Evolutionary conservation across 2,113 vertebrate species (phyloP), one percentile per base, ranked within the genome.

Genomic region (Pachyramphus minor): DNA sequence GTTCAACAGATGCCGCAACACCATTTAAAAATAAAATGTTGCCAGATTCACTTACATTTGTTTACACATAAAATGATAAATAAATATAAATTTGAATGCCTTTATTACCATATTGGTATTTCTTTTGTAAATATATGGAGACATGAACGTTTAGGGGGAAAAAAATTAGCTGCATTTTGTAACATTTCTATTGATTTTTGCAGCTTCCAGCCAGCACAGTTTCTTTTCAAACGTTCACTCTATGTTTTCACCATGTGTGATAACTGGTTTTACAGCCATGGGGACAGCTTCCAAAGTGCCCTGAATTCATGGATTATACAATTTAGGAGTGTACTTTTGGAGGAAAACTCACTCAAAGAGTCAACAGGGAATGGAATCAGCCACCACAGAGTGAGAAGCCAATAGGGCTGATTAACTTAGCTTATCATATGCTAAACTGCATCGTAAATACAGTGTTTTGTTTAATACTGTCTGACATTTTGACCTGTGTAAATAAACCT

Each of bases 211-310:
- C 3, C 28, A 64, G 9, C 11, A 56, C 23, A 67, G 3, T 64
- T 87, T 67, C 47, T 77, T 90, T 92, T 55, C 35, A 84, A 84
- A 80, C 22, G 7, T 42, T 80, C 80, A 64, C 30, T 18, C 15
- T 81, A 28, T 69, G 50, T n/a, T 86, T 87, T 87, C 42, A 81
- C 87, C 74, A 84, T 78, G 53, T 69, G 63, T 56, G 64, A 63
- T 75, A 80, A 84, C 39, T 44, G 30, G 30, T 84, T 92, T 89
- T 89, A 52, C 13, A 77, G 7, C 31, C 21, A 50, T 52, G 63
- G 2, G 6, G 21, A 14, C 22, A 92, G 37, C 27, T 89, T 95
- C 47, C 41, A 31, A 81, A 56, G 37, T 60, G 8, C 37, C 35
- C 14, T 64, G n/a, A 78, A 89, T 84, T 75, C 5, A 75, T 27